phyloP scores from a whole-genome alignment of 2,888 invertebrate genomes.

The Agrotis puta region DNA sequence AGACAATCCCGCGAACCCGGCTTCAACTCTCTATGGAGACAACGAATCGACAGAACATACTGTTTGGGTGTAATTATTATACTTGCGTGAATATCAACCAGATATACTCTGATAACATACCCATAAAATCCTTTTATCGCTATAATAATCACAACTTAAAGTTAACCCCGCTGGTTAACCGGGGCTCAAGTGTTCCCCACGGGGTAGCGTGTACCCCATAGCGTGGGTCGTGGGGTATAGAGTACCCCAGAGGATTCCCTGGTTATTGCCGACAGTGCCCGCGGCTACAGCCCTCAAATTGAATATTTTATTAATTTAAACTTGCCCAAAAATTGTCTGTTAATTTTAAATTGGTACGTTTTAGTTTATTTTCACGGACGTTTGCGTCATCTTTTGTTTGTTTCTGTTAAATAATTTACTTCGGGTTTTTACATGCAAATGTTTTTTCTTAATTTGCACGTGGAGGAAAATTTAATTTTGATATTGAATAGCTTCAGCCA shows the following conservation, averaged over 20 bases:
- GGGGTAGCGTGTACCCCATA: slow-evolving; percentile 80
- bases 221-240: slow-evolving; percentile 57
- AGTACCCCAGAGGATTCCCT: slow-evolving; percentile 72
- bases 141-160: slow-evolving; percentile 75
- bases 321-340: slow-evolving; percentile 72
- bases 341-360: slow-evolving; percentile 66
- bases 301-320: slow-evolving; percentile 84
- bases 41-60: slow-evolving; percentile 21
- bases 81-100: slow-evolving; percentile 31
- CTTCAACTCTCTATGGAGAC: too few relatives aligned
- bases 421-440: background rate
- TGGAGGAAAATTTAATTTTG: background rate
- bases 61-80: slow-evolving; percentile 30
- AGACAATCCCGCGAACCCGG: too few relatives aligned
- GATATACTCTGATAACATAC: slow-evolving; percentile 58
- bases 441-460: background rate
- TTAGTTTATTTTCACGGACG: slow-evolving; percentile 30
- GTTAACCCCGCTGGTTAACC: slow-evolving; percentile 72
- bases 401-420: slow-evolving; percentile 21
- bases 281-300: slow-evolving; percentile 74
- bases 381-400: background rate
- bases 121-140: slow-evolving; percentile 73
- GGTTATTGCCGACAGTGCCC: slow-evolving; percentile 77
- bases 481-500: too few relatives aligned
- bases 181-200: slow-evolving; percentile 83